Conservation (phyloP, 2,797 vertebrate species). For the Pampus argenteus region DNA sequence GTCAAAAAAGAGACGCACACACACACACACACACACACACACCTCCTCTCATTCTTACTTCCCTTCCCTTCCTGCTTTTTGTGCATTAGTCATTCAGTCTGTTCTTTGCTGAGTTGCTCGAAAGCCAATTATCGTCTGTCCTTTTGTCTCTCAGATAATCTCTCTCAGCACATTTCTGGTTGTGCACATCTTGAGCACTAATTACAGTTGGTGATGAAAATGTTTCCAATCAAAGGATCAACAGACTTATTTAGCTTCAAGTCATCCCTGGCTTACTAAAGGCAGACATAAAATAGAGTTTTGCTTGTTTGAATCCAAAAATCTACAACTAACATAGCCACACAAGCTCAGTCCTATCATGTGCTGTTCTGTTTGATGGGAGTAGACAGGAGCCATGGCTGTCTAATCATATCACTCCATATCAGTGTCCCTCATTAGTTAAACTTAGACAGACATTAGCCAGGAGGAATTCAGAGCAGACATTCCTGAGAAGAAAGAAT, state of each 20-base stretch:
- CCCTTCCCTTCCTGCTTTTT: slow-evolving; percentile 18
- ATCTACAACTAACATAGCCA: background rate
- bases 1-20: slow-evolving; percentile 15
- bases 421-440: slow-evolving; percentile 67
- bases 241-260: slow-evolving; percentile 19
- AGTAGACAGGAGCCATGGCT: slow-evolving; percentile 41
- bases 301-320: background rate
- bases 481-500: slow-evolving; percentile 61
- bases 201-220: slow-evolving; percentile 56
- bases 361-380: slow-evolving; percentile 35
- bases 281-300: background rate
- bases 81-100: slow-evolving; percentile 1
- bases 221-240: slow-evolving; percentile 46
- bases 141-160: slow-evolving; percentile 35
- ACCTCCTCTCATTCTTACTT: slow-evolving; percentile 7
- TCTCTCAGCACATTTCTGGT: slow-evolving; percentile 47
- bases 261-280: background rate
- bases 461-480: slow-evolving; percentile 59
- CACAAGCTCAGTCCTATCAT: background rate
- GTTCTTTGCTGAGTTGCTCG: background rate
- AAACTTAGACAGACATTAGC: slow-evolving; percentile 64
- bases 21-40: slow-evolving; percentile 20
- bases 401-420: slow-evolving; percentile 57
- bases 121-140: slow-evolving; percentile 31
- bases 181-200: slow-evolving; percentile 41